Conservation (phyloP, 2,113 vertebrate species). For the Pituophis catenifer region DNA sequence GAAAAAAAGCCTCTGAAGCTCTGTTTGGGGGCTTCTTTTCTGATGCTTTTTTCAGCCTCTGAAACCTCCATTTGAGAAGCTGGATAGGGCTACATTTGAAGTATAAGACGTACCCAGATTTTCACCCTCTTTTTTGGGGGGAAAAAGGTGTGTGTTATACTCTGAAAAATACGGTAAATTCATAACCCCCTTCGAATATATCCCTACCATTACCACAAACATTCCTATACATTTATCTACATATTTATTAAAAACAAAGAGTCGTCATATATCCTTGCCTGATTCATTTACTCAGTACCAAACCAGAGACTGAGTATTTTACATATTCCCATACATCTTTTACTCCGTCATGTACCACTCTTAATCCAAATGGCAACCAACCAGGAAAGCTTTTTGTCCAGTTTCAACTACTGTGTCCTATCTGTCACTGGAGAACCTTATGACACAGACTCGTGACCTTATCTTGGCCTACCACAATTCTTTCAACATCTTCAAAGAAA, state of each 20-base stretch:
- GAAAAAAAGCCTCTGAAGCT: no score
- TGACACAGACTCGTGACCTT: background rate
- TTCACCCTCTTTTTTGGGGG: no score
- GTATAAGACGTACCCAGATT: no score
- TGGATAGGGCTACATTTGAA: no score
- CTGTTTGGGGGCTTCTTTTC: no score
- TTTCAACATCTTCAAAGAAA: no score
- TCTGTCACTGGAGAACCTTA: background rate
- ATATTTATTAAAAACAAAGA: background rate
- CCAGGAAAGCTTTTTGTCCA: background rate
- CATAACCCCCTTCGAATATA: background rate
- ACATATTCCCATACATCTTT: background rate
- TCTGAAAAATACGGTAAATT: background rate
- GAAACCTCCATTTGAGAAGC: no score
- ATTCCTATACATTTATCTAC: background rate
- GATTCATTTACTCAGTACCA: background rate
- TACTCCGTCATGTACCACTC: background rate
- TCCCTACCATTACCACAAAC: background rate
- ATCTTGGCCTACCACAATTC: background rate
- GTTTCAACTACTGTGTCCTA: background rate
- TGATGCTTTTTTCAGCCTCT: no score
- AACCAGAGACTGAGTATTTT: background rate
- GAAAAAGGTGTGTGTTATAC: no score
- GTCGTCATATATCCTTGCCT: background rate
- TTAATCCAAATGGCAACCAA: background rate